These are phyloP conservation scores for Chelonus insularis DNA, from an alignment of 1,140 invertebrate species.

Conservation along the genomic window DNA sequence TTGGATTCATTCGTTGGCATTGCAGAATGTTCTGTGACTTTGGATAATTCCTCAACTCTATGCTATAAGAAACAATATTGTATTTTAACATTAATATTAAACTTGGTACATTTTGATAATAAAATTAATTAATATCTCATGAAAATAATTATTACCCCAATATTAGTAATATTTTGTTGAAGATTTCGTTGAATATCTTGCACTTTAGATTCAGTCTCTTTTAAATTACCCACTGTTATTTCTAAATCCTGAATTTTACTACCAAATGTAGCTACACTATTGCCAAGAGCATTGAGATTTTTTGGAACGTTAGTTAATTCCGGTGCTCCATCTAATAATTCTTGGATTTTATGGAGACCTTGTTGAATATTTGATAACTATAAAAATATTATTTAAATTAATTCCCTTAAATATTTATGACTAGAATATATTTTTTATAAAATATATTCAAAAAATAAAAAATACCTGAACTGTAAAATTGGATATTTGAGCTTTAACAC, in stretches of 20 bases:
- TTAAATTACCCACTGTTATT: constrained; percentile 47
- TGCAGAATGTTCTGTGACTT: constrained; percentile 44
- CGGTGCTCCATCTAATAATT: constrained; percentile 63
- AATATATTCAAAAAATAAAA: constrained; percentile 13
- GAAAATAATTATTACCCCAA: constrained; percentile 58
- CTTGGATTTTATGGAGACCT: constrained; percentile 61
- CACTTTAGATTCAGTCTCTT: constrained; percentile 48
- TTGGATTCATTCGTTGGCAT: constrained; percentile 49
- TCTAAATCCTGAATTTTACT: constrained; percentile 60
- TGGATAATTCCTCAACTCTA: constrained; percentile 41
- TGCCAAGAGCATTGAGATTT: constrained; percentile 59
- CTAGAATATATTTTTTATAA: neutral
- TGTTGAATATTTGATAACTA: constrained; percentile 57
- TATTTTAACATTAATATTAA: too few species aligned
- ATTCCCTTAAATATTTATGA: neutral
- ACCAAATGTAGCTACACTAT: constrained; percentile 64
- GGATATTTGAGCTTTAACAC: constrained; percentile 54
- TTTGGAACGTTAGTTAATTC: constrained; percentile 63
- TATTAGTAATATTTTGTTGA: constrained; percentile 52
- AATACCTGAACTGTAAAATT: constrained; percentile 61
- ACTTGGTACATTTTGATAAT: too few species aligned
- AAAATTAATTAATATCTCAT: too few species aligned
- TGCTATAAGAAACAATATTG: constrained; percentile 38
- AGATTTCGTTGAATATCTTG: constrained; percentile 49
- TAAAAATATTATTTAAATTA: neutral